Evolutionary conservation across 2,797 vertebrate species (phyloP), one percentile per base, ranked within the genome.

Genomic region (Myiotriccus ornatus): DNA sequence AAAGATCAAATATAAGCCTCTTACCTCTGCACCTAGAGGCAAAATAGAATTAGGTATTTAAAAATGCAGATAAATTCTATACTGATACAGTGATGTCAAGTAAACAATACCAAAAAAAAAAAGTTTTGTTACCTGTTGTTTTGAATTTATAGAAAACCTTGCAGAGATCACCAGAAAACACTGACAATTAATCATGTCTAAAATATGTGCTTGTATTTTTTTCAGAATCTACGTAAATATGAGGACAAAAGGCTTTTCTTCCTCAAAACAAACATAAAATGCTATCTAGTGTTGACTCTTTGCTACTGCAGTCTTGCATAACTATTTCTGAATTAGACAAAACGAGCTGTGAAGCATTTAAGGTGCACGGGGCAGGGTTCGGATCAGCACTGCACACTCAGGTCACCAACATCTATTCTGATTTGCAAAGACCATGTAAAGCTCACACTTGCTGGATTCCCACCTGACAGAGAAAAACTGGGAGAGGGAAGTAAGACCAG

Each of bases 271-370:
- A 95, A 95, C 70, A 84, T 70, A 64, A 96, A 90, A 93, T 96
- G 97, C 96, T 93, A 97, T 94, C 97, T 96, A 97, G 95, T 92
- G 97, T 95, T 90, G 81, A 89, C 49, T 97, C 50, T 92, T 87
- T 64, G 95, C 84, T 91, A 97, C 85, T 96, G 92, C 96, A 96
- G 73, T 44, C 85, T 95, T 20, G 0, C 35, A 2, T 24, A 79
- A 39, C 50, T 59, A 28, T 39, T 69, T 67, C 73, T 46, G 78
- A 86, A 87, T 77, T 59, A 41, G 71, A 52, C 53, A 55, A 81
- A 74, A 63, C 0, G 1, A 57, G 62, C 75, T 37, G 53, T 7
- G 39, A 60, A 85, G 55, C 3, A 0, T 21, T 21, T 39, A 25
- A 60, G 23, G 34, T 28, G 23, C 25, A 9, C 1, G 0, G 53